Evolutionary conservation across 1,140 invertebrate genomes (phyloP).

Genomic region (Augochlora pura): DNA sequence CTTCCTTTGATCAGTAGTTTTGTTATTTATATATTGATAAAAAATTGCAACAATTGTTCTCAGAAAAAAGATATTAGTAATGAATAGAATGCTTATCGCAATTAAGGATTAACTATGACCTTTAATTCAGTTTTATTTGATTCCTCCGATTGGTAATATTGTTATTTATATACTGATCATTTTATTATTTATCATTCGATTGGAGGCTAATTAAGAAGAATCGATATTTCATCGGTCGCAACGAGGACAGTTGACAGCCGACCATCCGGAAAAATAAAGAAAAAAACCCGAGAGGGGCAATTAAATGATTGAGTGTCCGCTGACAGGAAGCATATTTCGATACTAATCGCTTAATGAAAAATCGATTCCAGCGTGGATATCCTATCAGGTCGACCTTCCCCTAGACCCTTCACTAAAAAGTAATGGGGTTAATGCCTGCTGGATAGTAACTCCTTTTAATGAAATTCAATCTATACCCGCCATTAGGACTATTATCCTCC

Average conservation of each 20-base stretch:
- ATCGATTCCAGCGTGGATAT: neutral
- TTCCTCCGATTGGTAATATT: no score
- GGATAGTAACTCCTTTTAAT: neutral
- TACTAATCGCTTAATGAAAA: slow-evolving; percentile 10
- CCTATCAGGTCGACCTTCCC: neutral
- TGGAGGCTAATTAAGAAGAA: neutral
- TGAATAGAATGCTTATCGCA: no score
- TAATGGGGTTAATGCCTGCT: neutral
- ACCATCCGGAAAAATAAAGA: neutral
- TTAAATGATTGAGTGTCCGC: neutral
- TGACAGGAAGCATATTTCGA: neutral
- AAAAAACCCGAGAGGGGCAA: neutral
- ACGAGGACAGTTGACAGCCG: neutral
- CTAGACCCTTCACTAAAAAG: no score
- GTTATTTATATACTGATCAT: neutral
- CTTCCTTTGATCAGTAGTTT: no score
- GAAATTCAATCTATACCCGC: neutral
- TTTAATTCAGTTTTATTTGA: no score
- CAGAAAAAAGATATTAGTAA: no score
- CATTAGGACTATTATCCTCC: neutral
- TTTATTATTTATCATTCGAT: neutral
- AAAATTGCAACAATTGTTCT: no score
- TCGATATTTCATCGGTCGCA: neutral
- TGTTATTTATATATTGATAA: no score
- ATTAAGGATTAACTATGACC: no score